A percentile compares a stretch with the other conserved stretches of the same genome.
Conservation (phyloP, 2,113 vertebrate species). For the Microtus ochrogaster region DNA sequence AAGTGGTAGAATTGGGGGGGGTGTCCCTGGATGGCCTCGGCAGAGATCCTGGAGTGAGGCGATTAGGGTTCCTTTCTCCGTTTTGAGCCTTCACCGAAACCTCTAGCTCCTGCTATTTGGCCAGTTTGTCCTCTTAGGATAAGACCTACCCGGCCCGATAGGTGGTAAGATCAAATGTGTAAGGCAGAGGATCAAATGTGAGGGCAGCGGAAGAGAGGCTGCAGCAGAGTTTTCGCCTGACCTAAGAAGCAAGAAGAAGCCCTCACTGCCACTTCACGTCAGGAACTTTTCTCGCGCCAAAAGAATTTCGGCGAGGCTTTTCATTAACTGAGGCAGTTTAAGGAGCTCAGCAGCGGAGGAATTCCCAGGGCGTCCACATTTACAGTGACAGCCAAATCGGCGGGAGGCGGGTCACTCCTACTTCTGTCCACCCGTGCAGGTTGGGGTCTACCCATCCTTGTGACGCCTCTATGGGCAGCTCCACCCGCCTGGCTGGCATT, state of each 20-base stretch:
- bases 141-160: not conserved
- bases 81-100: not conserved
- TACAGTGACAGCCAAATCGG: not conserved
- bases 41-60: not conserved
- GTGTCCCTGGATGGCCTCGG: rapidly evolving
- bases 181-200: too few relatives aligned
- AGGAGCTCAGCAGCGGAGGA: not conserved
- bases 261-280: not conserved
- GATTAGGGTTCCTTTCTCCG: not conserved
- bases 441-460: rapidly evolving
- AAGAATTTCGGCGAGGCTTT: not conserved
- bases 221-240: not conserved
- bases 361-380: not conserved
- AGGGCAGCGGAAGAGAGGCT: not conserved
- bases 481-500: rapidly evolving
- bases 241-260: not conserved
- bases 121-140: not conserved
- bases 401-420: not conserved
- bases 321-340: not conserved
- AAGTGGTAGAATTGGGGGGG: not conserved
- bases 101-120: not conserved
- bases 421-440: not conserved
- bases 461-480: not conserved
- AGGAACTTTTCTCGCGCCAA: not conserved
- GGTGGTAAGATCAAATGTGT: not conserved